Percentiles rank a stretch among this genome's conserved stretches.
These are phyloP conservation scores for Verasper variegatus DNA, from an alignment of 2,113 vertebrate species.

Conservation along the genomic window DNA sequence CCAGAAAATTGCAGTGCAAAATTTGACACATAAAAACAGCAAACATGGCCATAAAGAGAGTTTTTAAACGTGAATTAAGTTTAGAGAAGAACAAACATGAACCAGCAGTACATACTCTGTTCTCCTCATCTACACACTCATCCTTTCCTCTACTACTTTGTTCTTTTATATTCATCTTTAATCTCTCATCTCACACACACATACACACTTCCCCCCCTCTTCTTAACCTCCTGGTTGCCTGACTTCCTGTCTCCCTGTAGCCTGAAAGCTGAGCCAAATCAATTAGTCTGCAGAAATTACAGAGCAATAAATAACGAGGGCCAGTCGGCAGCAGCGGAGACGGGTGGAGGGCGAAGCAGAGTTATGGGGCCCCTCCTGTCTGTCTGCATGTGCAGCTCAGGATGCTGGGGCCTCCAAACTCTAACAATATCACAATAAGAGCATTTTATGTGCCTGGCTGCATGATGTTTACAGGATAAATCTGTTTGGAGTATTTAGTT, in stretches of 20 bases:
- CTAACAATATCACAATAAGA: constrained; percentile 42
- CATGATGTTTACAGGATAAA: constrained; percentile 21
- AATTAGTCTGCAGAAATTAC: constrained; percentile 79
- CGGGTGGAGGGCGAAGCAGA: constrained; percentile 42
- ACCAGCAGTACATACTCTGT: not conserved
- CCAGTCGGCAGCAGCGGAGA: constrained; percentile 58
- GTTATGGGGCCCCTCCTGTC: constrained; percentile 64
- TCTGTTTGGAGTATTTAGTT: constrained; percentile 14
- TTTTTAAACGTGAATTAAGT: not conserved
- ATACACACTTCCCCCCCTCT: constrained; percentile 10
- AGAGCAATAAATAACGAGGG: constrained; percentile 81
- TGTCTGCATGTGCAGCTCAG: constrained; percentile 62
- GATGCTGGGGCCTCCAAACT: constrained; percentile 43
- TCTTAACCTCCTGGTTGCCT: constrained; percentile 49
- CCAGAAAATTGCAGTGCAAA: too few relatives aligned
- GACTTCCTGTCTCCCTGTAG: constrained; percentile 69
- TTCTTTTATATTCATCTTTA: too few relatives aligned
- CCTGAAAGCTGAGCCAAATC: constrained; percentile 82
- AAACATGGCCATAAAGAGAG: not conserved
- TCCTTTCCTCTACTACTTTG: not conserved
- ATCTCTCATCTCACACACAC: not conserved
- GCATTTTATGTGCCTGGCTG: constrained; percentile 36
- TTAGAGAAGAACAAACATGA: not conserved
- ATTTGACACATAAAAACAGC: too few relatives aligned
- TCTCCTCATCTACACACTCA: not conserved